Evolutionary conservation across 2,797 vertebrate genomes (phyloP).

Genomic region (Mormyrops attenuatus): DNA sequence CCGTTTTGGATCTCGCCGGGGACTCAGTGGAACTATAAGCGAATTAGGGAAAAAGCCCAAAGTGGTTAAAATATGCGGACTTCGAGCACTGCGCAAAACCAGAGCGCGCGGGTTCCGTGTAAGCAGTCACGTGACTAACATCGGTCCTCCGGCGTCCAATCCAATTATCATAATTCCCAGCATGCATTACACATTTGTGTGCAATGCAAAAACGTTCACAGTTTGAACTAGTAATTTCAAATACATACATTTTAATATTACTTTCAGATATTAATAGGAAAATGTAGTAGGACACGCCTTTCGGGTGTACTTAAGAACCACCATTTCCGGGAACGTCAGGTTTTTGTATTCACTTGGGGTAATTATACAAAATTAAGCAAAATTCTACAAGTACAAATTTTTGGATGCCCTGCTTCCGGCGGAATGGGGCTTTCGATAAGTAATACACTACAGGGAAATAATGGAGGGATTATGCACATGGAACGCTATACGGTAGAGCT

Average conservation of each 20-base stretch:
- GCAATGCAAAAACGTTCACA: not conserved
- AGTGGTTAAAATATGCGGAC: not conserved
- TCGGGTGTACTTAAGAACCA: not conserved
- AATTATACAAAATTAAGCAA: not conserved
- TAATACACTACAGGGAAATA: too few species aligned
- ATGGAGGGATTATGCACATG: too few species aligned
- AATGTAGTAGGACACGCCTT: too few species aligned
- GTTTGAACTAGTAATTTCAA: not conserved
- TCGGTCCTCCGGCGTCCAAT: not conserved
- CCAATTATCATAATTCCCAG: not conserved
- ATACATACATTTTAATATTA: not conserved
- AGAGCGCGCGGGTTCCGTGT: too few species aligned
- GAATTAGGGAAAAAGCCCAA: not conserved
- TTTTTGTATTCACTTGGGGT: not conserved
- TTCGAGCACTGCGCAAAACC: not conserved
- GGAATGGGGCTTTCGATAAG: too few species aligned
- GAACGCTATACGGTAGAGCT: too few species aligned
- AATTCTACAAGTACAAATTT: not conserved
- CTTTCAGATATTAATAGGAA: not conserved
- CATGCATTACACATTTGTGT: not conserved
- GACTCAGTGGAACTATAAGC: not conserved
- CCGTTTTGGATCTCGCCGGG: not conserved
- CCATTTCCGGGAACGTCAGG: not conserved
- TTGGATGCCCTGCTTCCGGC: too few species aligned
- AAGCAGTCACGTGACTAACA: too few species aligned